These are phyloP conservation scores for Gryon sp. DNA, from an alignment of 1,140 invertebrate genomes.

Conservation along the genomic window DNA sequence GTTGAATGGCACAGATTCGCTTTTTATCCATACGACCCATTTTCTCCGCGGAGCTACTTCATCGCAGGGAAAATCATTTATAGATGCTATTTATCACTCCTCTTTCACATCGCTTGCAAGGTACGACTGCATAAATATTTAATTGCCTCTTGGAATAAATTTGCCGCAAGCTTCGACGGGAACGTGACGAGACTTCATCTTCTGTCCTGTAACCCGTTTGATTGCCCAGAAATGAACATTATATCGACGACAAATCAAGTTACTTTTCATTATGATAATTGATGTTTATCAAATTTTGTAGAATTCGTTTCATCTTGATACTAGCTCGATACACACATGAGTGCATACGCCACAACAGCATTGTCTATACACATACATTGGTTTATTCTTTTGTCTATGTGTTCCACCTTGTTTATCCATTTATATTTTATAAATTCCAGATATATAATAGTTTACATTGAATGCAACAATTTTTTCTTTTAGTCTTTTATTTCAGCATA, in stretches of 20 bases:
- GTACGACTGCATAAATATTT: slow-evolving; percentile 57
- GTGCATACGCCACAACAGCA: no score
- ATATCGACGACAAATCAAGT: slow-evolving; percentile 51
- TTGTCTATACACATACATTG: no score
- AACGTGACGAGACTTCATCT: slow-evolving; percentile 55
- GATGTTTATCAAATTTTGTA: slow-evolving; percentile 52
- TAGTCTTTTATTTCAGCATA: no score
- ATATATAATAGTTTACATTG: no score
- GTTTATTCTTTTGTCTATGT: no score
- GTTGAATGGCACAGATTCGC: slow-evolving; percentile 17
- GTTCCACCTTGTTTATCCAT: no score
- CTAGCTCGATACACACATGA: slow-evolving; percentile 2
- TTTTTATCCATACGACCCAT: slow-evolving; percentile 60
- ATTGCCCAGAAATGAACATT: slow-evolving; percentile 46
- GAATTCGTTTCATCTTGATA: slow-evolving; percentile 48
- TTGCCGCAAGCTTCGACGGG: slow-evolving; percentile 36
- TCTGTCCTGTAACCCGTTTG: slow-evolving; percentile 44
- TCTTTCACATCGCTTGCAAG: slow-evolving; percentile 52
- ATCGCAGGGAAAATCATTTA: slow-evolving; percentile 52
- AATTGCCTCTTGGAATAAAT: slow-evolving; percentile 55
- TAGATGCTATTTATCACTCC: slow-evolving; percentile 55
- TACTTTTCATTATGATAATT: slow-evolving; percentile 55
- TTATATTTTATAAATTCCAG: no score
- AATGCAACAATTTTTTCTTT: no score
- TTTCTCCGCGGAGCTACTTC: slow-evolving; percentile 31